Evolutionary conservation across 2,888 invertebrate genomes (phyloP), one percentile per base, ranked within the genome.

Genomic region (Dryadula phaetusa): DNA sequence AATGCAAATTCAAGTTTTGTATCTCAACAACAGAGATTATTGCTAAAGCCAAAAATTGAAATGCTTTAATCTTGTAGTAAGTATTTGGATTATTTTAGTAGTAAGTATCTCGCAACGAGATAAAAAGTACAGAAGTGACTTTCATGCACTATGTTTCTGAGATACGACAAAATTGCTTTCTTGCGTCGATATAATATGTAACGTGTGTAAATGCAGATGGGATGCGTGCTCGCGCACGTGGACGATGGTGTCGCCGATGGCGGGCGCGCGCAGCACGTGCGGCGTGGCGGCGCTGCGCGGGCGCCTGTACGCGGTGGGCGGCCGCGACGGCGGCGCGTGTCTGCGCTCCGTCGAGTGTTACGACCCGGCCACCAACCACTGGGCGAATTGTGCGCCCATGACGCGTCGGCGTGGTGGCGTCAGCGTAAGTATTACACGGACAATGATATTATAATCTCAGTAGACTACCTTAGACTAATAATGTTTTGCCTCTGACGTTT

Each of bases 191-290:
- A 28, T 18, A 32, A n/a, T 25, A 4, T 42, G 7, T 58, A 1
- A 20, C n/a, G 12, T 25, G 3, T 42, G 7, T 58, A 1, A 20
- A 8, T 10, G 6, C 46, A 95, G 96, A 67, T 98, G 98, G 97
- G 98, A 98, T 90, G 97, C 98, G 12, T 94, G 95, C 68, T 95
- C 97, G 1, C 94, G 97, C 67, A 95, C 96, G 69, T 99, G 98
- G 98, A 97, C 96, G 75, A 96, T 96, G 80, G 97, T 98, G 69
- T 95, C 97, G 4, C 95, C 98, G 2, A 98, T 98, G 98, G 95
- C 95, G 67, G 96, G 96, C 67, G 96, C 97, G 82, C 94, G 99
- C 60, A 97, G 96, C 76, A 98, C 98, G 18, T 98, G 98, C 70
- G 98, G 98, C 37, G 97, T 98, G 40, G 97, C 97, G 64, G 97